Evolutionary conservation across 2,113 vertebrate species (phyloP).

Genomic region (Bubo blakistoni): DNA sequence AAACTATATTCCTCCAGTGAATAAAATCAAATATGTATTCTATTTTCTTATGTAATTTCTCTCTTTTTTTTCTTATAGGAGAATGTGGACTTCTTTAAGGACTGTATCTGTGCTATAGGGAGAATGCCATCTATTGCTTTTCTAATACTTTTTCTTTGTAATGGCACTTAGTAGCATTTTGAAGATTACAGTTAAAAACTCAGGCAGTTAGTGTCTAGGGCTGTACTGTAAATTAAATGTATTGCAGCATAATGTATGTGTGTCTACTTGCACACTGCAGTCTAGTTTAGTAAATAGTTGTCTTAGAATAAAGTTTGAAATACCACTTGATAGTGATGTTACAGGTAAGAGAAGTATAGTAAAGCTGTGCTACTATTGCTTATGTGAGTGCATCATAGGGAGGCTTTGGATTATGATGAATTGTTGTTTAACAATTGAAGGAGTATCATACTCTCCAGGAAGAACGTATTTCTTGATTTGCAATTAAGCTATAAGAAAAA

Average conservation of each 20-base stretch:
- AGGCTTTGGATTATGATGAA: not conserved
- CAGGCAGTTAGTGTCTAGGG: not conserved
- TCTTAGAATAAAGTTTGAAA: not conserved
- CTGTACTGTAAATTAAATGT: not conserved
- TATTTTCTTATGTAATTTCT: not conserved
- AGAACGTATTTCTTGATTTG: not conserved
- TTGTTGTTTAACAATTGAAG: not conserved
- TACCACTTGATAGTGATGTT: not conserved
- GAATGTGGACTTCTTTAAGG: not conserved
- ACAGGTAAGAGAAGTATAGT: not conserved
- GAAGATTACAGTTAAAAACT: not conserved
- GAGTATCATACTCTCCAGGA: not conserved
- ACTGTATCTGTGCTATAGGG: not conserved
- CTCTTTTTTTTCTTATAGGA: not conserved
- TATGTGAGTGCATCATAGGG: not conserved
- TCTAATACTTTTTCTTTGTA: not conserved
- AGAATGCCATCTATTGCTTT: not conserved
- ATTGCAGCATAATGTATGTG: not conserved
- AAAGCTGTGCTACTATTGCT: not conserved
- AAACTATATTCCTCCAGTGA: not conserved
- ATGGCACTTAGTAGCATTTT: not conserved
- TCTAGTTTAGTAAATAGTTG: not conserved
- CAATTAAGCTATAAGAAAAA: not conserved
- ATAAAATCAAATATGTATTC: not conserved
- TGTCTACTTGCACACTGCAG: not conserved